Evolutionary conservation across 2,797 vertebrate species (phyloP).

Genomic region (Helarctos malayanus): DNA sequence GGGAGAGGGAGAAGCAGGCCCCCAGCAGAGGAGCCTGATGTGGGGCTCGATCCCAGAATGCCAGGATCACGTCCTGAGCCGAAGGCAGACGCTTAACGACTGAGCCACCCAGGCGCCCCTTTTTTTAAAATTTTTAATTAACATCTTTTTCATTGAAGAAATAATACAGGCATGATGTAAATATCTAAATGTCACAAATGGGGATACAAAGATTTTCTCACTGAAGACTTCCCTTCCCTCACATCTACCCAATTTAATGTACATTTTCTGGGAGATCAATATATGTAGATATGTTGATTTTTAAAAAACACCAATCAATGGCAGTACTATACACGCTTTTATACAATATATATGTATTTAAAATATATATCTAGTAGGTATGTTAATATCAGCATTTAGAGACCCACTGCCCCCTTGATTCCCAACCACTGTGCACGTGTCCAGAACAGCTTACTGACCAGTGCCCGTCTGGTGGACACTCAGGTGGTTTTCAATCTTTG

Average conservation of each 20-base stretch:
- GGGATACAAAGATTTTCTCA: not conserved
- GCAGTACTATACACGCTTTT: rapidly evolving
- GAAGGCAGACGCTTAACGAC: too few relatives aligned
- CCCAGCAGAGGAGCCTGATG: too few relatives aligned
- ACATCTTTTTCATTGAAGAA: not conserved
- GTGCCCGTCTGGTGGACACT: rapidly evolving
- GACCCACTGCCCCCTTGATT: not conserved
- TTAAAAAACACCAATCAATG: not conserved
- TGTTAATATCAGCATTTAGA: rapidly evolving
- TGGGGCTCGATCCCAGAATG: too few relatives aligned
- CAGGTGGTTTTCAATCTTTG: not conserved
- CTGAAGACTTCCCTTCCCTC: not conserved
- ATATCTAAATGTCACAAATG: not conserved
- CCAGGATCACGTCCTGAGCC: too few relatives aligned
- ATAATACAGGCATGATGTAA: not conserved
- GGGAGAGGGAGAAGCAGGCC: too few relatives aligned
- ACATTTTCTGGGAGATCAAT: not conserved
- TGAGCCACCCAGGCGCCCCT: too few relatives aligned
- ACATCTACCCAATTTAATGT: not conserved
- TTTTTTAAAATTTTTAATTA: not conserved
- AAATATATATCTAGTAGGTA: not conserved
- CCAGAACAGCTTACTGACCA: too few relatives aligned
- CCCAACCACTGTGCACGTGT: too few relatives aligned
- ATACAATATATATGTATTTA: not conserved
- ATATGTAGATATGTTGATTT: not conserved